Conservation (phyloP, 2,797 vertebrate genomes). For the Parauchenoglanis ngamensis region DNA sequence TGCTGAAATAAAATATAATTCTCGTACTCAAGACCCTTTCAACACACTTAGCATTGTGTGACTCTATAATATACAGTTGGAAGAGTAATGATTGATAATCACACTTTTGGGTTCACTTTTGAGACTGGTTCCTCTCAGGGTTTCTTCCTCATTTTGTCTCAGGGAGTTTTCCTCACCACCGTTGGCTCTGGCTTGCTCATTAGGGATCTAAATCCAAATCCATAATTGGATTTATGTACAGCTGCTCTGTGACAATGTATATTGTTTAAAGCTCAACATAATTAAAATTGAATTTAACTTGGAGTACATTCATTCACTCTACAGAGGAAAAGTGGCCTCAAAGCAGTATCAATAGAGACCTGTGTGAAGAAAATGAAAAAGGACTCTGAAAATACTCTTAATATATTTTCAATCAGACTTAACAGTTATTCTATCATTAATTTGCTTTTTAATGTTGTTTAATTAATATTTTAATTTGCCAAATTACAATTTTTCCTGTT, state of each 20-base stretch:
- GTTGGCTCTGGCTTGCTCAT: not conserved
- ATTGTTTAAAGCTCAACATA: not conserved
- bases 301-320: not conserved
- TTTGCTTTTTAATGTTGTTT: too few species aligned
- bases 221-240: not conserved
- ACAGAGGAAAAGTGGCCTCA: not conserved
- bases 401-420: not conserved
- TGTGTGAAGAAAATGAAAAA: slow-evolving; percentile 8
- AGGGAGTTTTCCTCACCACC: not conserved
- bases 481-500: too few species aligned
- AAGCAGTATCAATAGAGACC: not conserved
- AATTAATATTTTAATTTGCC: too few species aligned
- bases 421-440: too few species aligned
- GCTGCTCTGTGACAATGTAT: not conserved
- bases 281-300: not conserved
- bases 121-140: not conserved
- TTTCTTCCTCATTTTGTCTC: not conserved
- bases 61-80: not conserved
- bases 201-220: not conserved
- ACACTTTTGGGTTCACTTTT: not conserved
- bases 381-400: not conserved
- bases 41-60: not conserved
- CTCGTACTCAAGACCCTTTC: not conserved
- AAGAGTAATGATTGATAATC: not conserved
- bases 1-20: not conserved